Conservation (phyloP, 2,113 vertebrate species). For the Istiophorus platypterus region DNA sequence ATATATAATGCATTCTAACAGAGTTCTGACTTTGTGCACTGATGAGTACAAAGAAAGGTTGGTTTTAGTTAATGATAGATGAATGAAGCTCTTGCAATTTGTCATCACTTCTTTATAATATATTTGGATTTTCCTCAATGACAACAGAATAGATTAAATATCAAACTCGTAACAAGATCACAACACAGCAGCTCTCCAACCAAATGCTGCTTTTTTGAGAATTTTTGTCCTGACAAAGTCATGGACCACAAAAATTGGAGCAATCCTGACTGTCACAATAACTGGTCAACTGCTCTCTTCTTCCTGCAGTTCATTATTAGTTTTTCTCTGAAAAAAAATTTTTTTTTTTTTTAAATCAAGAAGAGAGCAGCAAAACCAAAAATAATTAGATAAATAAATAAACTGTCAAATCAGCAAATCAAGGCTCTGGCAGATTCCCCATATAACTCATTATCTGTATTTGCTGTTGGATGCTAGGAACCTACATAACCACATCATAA, state of each 20-base stretch:
- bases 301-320: background rate
- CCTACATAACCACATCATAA: constrained; percentile 39
- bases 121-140: too few species aligned
- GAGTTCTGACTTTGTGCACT: too few species aligned
- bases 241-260: background rate
- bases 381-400: background rate
- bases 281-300: background rate
- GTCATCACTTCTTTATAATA: too few species aligned
- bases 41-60: too few species aligned
- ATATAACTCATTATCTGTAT: constrained; percentile 50
- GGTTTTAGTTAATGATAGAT: too few species aligned
- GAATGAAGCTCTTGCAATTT: too few species aligned
- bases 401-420: background rate
- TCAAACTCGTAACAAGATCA: too few species aligned
- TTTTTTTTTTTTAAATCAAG: background rate
- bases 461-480: constrained; percentile 42
- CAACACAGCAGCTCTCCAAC: too few species aligned
- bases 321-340: background rate
- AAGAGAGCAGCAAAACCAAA: background rate
- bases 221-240: too few species aligned
- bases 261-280: background rate
- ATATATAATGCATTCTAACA: too few species aligned
- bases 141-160: too few species aligned
- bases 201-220: too few species aligned
- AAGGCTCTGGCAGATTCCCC: constrained; percentile 27